Evolutionary conservation across 2,797 vertebrate genomes (phyloP).

Genomic region (Potorous gilbertii): DNA sequence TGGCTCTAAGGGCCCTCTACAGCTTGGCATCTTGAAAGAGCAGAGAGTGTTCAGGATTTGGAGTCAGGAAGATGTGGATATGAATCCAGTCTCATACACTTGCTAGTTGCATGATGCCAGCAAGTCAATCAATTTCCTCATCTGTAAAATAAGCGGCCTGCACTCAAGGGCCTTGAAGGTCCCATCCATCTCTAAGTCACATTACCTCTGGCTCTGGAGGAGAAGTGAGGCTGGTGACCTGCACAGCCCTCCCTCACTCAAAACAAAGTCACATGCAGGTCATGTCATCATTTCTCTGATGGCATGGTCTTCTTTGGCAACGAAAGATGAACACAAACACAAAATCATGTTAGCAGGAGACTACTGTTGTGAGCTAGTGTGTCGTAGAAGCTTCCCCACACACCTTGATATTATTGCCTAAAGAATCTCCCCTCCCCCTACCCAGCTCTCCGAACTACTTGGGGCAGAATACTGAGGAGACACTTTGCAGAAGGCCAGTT

Average conservation of each 20-base stretch:
- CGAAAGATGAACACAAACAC: too few species aligned
- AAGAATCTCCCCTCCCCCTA: not conserved
- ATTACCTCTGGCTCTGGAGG: not conserved
- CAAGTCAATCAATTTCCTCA: not conserved
- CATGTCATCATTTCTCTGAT: too few species aligned
- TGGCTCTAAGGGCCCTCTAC: not conserved
- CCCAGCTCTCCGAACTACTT: not conserved
- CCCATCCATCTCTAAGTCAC: not conserved
- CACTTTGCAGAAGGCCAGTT: conserved; percentile 27
- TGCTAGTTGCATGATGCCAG: not conserved
- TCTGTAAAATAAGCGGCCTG: not conserved
- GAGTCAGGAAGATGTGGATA: not conserved
- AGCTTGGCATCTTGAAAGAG: conserved; percentile 40
- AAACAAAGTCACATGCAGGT: too few species aligned
- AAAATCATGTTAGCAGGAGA: not conserved
- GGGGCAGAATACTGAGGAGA: conserved; percentile 22
- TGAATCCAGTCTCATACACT: not conserved
- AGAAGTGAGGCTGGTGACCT: too few species aligned
- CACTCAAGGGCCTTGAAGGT: not conserved
- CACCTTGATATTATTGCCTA: not conserved
- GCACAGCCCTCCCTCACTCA: too few species aligned
- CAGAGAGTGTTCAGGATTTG: not conserved
- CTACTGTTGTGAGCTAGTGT: not conserved
- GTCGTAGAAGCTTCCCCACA: not conserved
- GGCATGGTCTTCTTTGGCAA: too few species aligned